phyloP scores from a whole-genome alignment of 92 coral and sea anemone genomes.

The Epizoanthus stellaris region DNA sequence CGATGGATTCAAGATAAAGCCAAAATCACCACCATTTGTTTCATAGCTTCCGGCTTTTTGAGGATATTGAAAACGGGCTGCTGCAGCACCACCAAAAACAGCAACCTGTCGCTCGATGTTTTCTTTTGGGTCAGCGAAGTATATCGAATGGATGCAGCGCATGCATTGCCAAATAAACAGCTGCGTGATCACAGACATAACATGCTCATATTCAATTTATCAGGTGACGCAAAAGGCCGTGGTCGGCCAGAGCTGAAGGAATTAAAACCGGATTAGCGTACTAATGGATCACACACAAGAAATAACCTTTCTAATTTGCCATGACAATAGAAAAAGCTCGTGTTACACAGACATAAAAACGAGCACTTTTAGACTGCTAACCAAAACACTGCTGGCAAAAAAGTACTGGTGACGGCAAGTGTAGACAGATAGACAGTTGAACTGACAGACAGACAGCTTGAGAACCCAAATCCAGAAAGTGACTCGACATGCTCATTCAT shows the following conservation, averaged over 20 bases:
- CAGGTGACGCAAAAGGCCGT: background rate
- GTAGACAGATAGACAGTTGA: too few species aligned
- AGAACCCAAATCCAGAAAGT: too few species aligned
- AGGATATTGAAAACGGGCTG: background rate
- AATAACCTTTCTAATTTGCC: background rate
- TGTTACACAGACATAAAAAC: background rate
- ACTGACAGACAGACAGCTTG: too few species aligned
- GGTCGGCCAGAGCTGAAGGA: background rate
- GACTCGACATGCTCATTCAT: too few species aligned
- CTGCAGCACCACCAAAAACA: background rate
- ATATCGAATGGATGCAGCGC: conserved; percentile 14
- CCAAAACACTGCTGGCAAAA: too few species aligned
- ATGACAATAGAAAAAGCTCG: background rate
- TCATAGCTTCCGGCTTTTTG: conserved; percentile 24
- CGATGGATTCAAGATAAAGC: conserved; percentile 16
- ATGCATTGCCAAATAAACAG: background rate
- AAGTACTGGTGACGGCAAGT: too few species aligned
- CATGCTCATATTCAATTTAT: conserved; percentile 5
- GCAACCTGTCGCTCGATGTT: conserved; percentile 19
- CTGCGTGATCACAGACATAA: conserved; percentile 2
- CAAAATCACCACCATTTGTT: conserved; percentile 14
- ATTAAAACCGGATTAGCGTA: conserved; percentile 11
- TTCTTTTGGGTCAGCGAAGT: conserved; percentile 3
- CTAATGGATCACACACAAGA: conserved; percentile 2
- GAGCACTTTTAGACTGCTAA: background rate